Evolutionary conservation across 2,888 invertebrate species (phyloP).

Genomic region (Tethea ocularis): DNA sequence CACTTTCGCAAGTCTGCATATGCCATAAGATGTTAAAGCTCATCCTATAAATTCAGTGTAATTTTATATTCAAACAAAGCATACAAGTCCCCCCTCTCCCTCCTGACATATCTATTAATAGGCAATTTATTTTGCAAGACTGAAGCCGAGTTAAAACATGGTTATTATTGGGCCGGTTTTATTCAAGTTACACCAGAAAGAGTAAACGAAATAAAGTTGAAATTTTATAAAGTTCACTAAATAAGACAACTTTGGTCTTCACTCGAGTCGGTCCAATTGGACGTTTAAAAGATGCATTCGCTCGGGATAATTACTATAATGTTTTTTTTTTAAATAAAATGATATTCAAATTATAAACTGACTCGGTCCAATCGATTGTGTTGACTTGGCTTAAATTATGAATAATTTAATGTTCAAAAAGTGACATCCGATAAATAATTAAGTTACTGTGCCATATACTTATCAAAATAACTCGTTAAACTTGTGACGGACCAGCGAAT

Average conservation of each 20-base stretch:
- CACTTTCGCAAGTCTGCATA: not conserved
- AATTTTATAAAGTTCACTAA: not conserved
- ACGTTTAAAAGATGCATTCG: no score
- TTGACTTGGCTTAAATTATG: conserved; percentile 25
- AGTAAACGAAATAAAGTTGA: not conserved
- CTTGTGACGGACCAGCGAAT: not conserved
- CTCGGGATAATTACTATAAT: not conserved
- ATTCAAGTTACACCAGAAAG: not conserved
- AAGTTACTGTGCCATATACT: conserved; percentile 69
- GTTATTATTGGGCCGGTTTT: not conserved
- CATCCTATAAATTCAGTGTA: not conserved
- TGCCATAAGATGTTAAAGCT: not conserved
- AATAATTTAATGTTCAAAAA: conserved; percentile 37
- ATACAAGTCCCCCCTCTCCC: conserved; percentile 1
- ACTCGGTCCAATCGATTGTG: conserved; percentile 11
- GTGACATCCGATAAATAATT: conserved; percentile 46
- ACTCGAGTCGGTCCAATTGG: no score
- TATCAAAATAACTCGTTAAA: conserved; percentile 23
- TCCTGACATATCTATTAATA: conserved; percentile 1
- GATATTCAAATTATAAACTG: not conserved
- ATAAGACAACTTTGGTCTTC: no score
- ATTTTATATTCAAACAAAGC: conserved; percentile 17
- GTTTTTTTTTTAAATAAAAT: not conserved
- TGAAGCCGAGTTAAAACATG: conserved; percentile 6
- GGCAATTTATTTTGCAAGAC: conserved; percentile 10